Conservation (phyloP, 2,888 invertebrate genomes). For the Boloria selene region DNA sequence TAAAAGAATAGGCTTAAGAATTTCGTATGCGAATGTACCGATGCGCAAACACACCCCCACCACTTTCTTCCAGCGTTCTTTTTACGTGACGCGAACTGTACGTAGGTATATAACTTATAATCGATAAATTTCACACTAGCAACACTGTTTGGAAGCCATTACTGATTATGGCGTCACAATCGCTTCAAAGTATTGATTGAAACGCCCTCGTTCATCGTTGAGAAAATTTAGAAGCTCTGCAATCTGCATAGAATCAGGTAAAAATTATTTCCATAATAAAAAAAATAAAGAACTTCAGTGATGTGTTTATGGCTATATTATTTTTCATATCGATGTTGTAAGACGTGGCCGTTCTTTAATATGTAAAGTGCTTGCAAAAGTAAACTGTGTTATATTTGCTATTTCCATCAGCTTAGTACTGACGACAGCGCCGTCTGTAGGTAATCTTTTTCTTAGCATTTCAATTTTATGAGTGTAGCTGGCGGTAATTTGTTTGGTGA, state of each 20-base stretch:
- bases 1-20: too few relatives aligned
- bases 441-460: conserved; percentile 51
- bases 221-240: conserved; percentile 62
- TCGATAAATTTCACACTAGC: neutral
- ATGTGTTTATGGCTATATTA: conserved; percentile 5
- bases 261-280: conserved; percentile 28
- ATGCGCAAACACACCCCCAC: too few relatives aligned
- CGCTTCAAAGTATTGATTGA: conserved; percentile 64
- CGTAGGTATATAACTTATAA: neutral
- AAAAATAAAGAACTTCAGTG: conserved; percentile 2
- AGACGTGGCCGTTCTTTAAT: conserved; percentile 23
- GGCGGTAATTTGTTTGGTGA: conserved; percentile 59
- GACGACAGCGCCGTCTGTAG: conserved; percentile 76
- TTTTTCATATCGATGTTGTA: conserved; percentile 7
- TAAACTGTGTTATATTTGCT: conserved; percentile 26
- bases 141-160: conserved; percentile 52
- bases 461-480: conserved; percentile 48
- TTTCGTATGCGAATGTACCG: too few relatives aligned
- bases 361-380: conserved; percentile 9
- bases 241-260: conserved; percentile 45
- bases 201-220: conserved; percentile 77
- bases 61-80: too few relatives aligned
- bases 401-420: conserved; percentile 47
- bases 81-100: too few relatives aligned
- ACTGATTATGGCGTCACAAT: conserved; percentile 73